Conservation (phyloP, 2,797 vertebrate species). For the Acanthornis magna region DNA sequence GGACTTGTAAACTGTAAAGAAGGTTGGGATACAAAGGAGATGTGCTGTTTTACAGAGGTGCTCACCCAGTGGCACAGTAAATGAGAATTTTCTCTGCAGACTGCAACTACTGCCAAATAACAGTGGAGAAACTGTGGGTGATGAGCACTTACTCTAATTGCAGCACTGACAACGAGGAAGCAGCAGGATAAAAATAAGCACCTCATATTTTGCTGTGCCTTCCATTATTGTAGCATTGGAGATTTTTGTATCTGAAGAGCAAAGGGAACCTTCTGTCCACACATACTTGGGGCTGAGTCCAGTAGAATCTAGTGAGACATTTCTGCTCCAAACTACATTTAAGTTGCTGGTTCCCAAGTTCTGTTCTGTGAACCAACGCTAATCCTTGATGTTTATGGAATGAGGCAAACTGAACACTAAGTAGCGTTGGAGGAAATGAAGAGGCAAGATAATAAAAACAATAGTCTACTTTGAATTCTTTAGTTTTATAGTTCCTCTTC, state of each 20-base stretch:
- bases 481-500: not conserved
- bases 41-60: not conserved
- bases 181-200: not conserved
- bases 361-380: not conserved
- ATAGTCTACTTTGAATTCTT: not conserved
- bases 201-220: not conserved
- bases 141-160: not conserved
- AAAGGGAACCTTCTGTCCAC: not conserved
- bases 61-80: not conserved
- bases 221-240: not conserved
- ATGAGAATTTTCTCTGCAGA: not conserved
- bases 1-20: not conserved
- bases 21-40: not conserved
- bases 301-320: not conserved
- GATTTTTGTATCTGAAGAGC: not conserved
- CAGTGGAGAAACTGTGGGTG: not conserved
- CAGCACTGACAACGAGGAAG: not conserved
- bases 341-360: not conserved
- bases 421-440: not conserved
- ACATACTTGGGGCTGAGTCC: not conserved
- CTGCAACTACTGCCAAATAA: not conserved
- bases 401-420: not conserved
- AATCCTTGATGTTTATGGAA: not conserved
- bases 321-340: not conserved
- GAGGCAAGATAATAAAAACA: not conserved